Evolutionary conservation across 2,888 invertebrate species (phyloP), one percentile per base, ranked within the genome.

Genomic region (Cenopis cana): DNA sequence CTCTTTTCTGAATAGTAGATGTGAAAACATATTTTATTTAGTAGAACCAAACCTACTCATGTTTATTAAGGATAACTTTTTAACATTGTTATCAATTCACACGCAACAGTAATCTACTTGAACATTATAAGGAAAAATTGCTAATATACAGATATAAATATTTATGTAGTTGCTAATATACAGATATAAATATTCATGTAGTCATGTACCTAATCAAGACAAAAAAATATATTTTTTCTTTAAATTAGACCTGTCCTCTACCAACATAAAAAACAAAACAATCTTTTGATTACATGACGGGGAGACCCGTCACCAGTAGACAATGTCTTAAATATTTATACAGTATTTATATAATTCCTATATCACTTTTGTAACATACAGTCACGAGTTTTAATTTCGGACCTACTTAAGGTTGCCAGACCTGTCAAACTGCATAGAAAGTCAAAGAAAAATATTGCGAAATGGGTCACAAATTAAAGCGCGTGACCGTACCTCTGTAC

Each of bases 401-500:
- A n/a, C n/a, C n/a, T n/a, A n/a, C n/a, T n/a, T n/a, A n/a, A n/a
- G n/a, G n/a, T n/a, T n/a, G n/a, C n/a, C n/a, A n/a, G n/a, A n/a
- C n/a, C n/a, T n/a, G n/a, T n/a, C n/a, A n/a, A n/a, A n/a, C n/a
- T n/a, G n/a, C n/a, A n/a, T n/a, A n/a, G n/a, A n/a, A n/a, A n/a
- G n/a, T n/a, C n/a, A n/a, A n/a, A n/a, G n/a, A n/a, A n/a, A n/a
- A n/a, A n/a, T n/a, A n/a, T n/a, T n/a, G n/a, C n/a, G n/a, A n/a
- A n/a, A n/a, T n/a, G n/a, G n/a, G n/a, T n/a, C n/a, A n/a, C n/a
- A n/a, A n/a, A n/a, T n/a, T n/a, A n/a, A n/a, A n/a, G n/a, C n/a
- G n/a, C n/a, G n/a, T n/a, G n/a, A n/a, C n/a, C n/a, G n/a, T n/a
- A 81, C 98, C 99, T 83, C 99, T 94, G 81, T 98, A 98, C 85